phyloP scores from a whole-genome alignment of 2,113 vertebrate species.

The Australoheros scitulus region DNA sequence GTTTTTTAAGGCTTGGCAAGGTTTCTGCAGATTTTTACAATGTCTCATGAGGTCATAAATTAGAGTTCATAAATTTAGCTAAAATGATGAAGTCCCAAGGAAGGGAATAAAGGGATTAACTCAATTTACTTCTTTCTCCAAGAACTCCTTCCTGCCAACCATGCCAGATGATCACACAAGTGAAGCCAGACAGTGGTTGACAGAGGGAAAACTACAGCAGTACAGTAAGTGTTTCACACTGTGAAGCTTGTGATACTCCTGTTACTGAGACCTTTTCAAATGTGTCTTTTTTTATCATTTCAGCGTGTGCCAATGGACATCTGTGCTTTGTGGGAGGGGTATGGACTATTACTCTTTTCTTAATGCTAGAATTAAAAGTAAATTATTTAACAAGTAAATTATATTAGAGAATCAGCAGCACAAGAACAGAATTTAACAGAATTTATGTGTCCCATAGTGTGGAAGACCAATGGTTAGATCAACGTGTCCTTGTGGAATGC shows the following conservation, averaged over 20 bases:
- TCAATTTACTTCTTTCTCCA: background rate
- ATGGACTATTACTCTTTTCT: background rate
- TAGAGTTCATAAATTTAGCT: background rate
- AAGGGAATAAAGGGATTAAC: fast-evolving
- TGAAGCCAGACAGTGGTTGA: constrained; percentile 52
- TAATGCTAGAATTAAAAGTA: fast-evolving
- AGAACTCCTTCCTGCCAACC: constrained; percentile 73
- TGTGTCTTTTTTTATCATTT: background rate
- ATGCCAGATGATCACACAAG: constrained; percentile 76
- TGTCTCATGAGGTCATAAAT: background rate
- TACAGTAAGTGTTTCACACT: constrained; percentile 69
- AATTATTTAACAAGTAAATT: background rate
- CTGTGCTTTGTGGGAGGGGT: constrained; percentile 67
- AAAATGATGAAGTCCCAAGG: fast-evolving
- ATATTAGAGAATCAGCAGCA: background rate
- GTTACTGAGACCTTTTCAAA: background rate
- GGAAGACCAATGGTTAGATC: constrained; percentile 16
- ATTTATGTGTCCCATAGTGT: constrained; percentile 32
- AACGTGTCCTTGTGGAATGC: constrained; percentile 60
- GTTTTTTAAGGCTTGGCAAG: background rate
- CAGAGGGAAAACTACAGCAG: fast-evolving
- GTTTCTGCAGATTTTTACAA: background rate
- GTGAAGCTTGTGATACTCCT: background rate
- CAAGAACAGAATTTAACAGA: background rate
- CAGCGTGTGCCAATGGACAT: constrained; percentile 72